phyloP scores from a whole-genome alignment of 2,888 invertebrate genomes.

The Leptogaster cylindrica region DNA sequence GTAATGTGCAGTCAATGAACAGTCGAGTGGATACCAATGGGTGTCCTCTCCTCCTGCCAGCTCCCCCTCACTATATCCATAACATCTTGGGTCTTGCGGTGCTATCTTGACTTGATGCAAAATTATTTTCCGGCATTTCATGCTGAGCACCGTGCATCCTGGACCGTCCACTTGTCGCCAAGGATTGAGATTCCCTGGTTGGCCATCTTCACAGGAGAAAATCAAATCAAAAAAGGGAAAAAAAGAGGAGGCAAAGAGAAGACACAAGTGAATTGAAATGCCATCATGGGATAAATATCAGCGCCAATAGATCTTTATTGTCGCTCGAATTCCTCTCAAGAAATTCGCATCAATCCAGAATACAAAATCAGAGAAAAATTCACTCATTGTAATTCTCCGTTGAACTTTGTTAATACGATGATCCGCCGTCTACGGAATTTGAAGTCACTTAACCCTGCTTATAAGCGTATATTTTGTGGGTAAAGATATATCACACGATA shows the following conservation, averaged over 20 bases:
- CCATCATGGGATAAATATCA: constrained; percentile 8
- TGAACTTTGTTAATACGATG: constrained; percentile 14
- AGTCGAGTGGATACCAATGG: no score
- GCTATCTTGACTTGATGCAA: no score
- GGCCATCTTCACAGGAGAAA: no score
- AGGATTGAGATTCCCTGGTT: no score
- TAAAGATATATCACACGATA: constrained; percentile 29
- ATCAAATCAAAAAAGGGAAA: neutral
- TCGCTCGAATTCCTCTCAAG: constrained; percentile 18
- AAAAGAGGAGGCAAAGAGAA: neutral
- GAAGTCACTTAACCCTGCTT: constrained; percentile 36
- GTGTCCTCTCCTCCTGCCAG: no score
- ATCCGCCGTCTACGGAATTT: constrained; percentile 23
- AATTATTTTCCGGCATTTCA: no score
- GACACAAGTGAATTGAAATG: constrained; percentile 22
- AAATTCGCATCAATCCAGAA: constrained; percentile 25
- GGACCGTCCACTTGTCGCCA: no score
- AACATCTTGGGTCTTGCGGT: no score
- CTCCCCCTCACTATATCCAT: no score
- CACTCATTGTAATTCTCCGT: constrained; percentile 21
- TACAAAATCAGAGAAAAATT: constrained; percentile 27
- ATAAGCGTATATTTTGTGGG: constrained; percentile 11
- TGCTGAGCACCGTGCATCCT: no score
- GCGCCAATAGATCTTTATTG: constrained; percentile 31
- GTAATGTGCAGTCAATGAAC: no score